These are phyloP conservation scores for Mus caroli DNA, from an alignment of 2,797 vertebrate genomes.

Conservation along the genomic window DNA sequence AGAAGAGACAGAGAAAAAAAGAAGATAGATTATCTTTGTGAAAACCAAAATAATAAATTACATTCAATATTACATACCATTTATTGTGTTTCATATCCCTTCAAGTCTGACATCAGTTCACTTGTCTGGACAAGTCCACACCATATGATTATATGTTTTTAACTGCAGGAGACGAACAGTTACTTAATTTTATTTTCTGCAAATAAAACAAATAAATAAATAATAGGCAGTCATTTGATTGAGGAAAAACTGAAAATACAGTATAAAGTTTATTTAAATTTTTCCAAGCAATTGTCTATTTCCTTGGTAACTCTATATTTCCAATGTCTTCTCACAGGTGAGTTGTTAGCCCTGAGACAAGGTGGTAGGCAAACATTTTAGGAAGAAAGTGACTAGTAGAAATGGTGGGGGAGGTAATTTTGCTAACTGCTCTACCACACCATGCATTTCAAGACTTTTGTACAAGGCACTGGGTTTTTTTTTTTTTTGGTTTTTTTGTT, in stretches of 20 bases:
- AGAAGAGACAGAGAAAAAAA: not conserved
- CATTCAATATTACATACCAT: not conserved
- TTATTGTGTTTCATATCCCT: conserved; percentile 34
- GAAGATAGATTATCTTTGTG: not conserved
- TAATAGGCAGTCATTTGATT: conserved; percentile 17
- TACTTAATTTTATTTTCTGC: conserved; percentile 52
- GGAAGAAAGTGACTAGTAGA: conserved; percentile 13
- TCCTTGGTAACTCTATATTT: conserved; percentile 19
- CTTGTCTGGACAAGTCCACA: not conserved
- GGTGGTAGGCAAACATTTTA: not conserved
- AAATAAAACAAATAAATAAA: not conserved
- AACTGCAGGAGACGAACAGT: conserved; percentile 10
- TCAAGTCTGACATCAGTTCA: conserved; percentile 25
- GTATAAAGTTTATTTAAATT: not conserved
- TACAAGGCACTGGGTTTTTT: conserved; percentile 49
- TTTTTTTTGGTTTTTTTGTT: conserved; percentile 28
- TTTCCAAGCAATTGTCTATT: not conserved
- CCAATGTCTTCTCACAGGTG: conserved; percentile 1
- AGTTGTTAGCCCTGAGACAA: not conserved
- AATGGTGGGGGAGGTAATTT: not conserved
- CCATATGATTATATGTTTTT: conserved; percentile 26
- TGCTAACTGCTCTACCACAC: not conserved
- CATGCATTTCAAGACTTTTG: conserved; percentile 65
- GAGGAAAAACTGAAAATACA: conserved; percentile 17
- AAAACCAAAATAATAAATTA: conserved; percentile 19